A percentile compares a stretch with the other conserved stretches of the same genome.
Conservation (phyloP, 2,888 invertebrate genomes). For the Elgonia sp. region DNA sequence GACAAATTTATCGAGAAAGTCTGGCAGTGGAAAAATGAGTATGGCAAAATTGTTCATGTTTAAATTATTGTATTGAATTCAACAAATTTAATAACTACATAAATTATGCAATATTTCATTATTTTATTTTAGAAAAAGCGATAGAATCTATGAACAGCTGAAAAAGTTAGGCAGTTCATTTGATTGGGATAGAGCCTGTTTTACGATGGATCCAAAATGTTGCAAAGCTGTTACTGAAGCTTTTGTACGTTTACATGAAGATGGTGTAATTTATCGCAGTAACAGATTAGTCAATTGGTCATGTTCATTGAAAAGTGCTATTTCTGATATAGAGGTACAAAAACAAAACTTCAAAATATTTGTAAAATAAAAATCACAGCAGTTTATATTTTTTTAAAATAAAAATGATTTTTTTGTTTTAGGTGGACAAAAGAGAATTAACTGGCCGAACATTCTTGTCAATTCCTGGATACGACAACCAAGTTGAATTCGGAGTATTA, state of each 20-base stretch:
- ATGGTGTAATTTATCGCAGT: slow-evolving; percentile 96
- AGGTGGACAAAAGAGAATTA: slow-evolving; percentile 97
- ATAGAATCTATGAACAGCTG: slow-evolving; percentile 94
- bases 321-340: slow-evolving; percentile 97
- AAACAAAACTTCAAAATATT: neutral
- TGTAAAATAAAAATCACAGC: neutral
- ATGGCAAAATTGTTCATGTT: slow-evolving; percentile 78
- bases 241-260: slow-evolving; percentile 96
- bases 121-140: slow-evolving; percentile 89
- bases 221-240: slow-evolving; percentile 97
- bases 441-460: slow-evolving; percentile 93
- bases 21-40: slow-evolving; percentile 98
- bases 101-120: neutral
- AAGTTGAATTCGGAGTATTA: slow-evolving; percentile 97
- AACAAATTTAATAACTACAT: no score
- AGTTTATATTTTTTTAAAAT: neutral
- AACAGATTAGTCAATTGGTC: slow-evolving; percentile 99
- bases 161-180: slow-evolving; percentile 95
- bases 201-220: slow-evolving; percentile 98
- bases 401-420: slow-evolving; percentile 13
- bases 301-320: slow-evolving; percentile 97
- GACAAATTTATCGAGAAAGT: slow-evolving; percentile 97
- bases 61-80: no score
- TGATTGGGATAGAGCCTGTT: slow-evolving; percentile 97
- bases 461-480: slow-evolving; percentile 96